These are phyloP conservation scores for Parnassius orleans DNA, from an alignment of 2,888 invertebrate species.

Conservation along the genomic window DNA sequence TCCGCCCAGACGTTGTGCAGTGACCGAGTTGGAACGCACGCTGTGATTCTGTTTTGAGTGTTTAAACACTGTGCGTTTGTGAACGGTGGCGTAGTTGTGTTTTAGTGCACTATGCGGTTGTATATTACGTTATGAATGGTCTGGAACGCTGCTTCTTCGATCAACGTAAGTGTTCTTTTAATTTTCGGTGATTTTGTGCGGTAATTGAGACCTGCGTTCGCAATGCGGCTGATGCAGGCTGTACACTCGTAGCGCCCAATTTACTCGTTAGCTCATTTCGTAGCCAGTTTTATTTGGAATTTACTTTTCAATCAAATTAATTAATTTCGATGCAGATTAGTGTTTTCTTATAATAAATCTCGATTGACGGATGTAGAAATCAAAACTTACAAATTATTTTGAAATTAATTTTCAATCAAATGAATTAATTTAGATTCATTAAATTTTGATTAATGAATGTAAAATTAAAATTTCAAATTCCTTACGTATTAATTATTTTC, in stretches of 20 bases:
- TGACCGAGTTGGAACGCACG: slow-evolving; percentile 70
- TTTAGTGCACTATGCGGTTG: slow-evolving; percentile 77
- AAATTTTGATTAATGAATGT: too few relatives aligned
- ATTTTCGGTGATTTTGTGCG: slow-evolving; percentile 38
- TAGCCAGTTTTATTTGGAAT: not conserved
- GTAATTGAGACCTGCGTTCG: slow-evolving; percentile 5
- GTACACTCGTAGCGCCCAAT: slow-evolving; percentile 14
- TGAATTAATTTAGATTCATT: too few relatives aligned
- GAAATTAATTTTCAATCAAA: too few relatives aligned
- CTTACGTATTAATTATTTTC: too few relatives aligned
- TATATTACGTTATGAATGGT: slow-evolving; percentile 78
- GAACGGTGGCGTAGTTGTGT: slow-evolving; percentile 64
- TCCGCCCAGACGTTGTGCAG: slow-evolving; percentile 69
- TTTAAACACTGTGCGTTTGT: slow-evolving; percentile 64
- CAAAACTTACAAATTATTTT: too few relatives aligned
- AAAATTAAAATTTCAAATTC: too few relatives aligned
- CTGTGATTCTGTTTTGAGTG: slow-evolving; percentile 76
- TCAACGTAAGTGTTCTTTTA: slow-evolving; percentile 73
- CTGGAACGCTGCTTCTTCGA: slow-evolving; percentile 80
- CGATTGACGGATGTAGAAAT: too few relatives aligned
- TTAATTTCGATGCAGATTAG: too few relatives aligned
- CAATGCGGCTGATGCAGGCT: slow-evolving; percentile 29
- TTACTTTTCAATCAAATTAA: not conserved
- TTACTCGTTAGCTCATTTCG: not conserved
- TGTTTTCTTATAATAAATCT: too few relatives aligned